phyloP scores from a whole-genome alignment of 2,888 invertebrate genomes.

The Anorthoa munda region DNA sequence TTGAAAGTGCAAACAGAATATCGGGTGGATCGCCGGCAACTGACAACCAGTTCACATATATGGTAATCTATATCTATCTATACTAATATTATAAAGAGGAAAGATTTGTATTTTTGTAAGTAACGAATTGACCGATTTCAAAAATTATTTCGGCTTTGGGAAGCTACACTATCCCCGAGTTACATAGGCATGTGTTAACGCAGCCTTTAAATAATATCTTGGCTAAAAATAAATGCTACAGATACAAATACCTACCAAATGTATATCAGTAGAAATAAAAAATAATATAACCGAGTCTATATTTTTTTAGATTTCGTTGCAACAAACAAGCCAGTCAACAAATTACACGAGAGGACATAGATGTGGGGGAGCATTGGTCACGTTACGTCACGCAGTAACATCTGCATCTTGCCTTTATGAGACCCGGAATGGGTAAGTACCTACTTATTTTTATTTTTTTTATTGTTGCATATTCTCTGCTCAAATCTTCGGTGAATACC shows the following conservation, averaged over 20 bases:
- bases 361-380: constrained; percentile 72
- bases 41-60: neutral
- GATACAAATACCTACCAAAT: neutral
- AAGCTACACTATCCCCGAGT: too few relatives aligned
- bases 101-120: too few relatives aligned
- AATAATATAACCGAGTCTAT: neutral
- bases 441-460: neutral
- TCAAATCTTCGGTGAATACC: too few relatives aligned
- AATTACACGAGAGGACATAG: constrained; percentile 59
- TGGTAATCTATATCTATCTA: too few relatives aligned
- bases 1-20: constrained; percentile 25
- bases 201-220: too few relatives aligned
- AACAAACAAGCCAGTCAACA: constrained; percentile 45
- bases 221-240: neutral
- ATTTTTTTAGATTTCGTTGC: constrained; percentile 67
- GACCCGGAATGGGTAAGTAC: constrained; percentile 52
- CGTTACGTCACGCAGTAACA: constrained; percentile 66
- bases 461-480: too few relatives aligned
- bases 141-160: too few relatives aligned
- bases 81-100: too few relatives aligned
- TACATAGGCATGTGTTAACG: too few relatives aligned
- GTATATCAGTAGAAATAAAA: neutral
- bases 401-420: constrained; percentile 65
- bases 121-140: too few relatives aligned
- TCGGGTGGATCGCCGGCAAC: neutral